Evolutionary conservation across 2,888 invertebrate genomes (phyloP), one percentile per base, ranked within the genome.

Genomic region (Automeris io): DNA sequence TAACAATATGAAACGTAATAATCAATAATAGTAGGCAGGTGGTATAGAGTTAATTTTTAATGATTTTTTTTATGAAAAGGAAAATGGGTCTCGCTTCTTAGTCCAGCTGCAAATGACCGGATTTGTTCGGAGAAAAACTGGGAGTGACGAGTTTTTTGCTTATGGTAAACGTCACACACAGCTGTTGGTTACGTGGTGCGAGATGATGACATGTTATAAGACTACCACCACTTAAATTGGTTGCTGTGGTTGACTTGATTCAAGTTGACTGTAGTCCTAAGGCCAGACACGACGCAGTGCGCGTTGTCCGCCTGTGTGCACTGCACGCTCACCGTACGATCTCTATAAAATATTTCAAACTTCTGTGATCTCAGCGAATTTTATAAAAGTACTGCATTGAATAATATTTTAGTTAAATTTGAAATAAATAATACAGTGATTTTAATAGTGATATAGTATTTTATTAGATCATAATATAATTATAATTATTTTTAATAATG

Each of bases 371-470:
- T 26, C 13, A 7, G 6, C 26, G 13, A 24, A 26, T 26, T 6
- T 26, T 13, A 7, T 4, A 8, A 4, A 29, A 16, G 12, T 33
- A 21, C 33, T 16, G 13, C 7, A 33, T 9, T 3, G 11, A 33
- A 19, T 3, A n/a, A 16, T n/a, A n/a, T 7, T 21, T 13, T 34
- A 34, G 13, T 23, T 16, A 23, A 34, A 9, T 23, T 29, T 16
- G 22, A 6, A 13, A 22, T 34, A n/a, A 23, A 23, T 34, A 23
- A 18, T 23, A 34, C 5, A 34, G 34, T 34, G 34, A 34, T 34
- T 29, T n/a, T 5, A 34, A 34, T 9, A 34, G 34, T 34, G 34
- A 34, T 34, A 34, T 13, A n/a, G n/a, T n/a, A n/a, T 16, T 29
- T 29, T 29, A 29, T 29, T 29, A 29, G 16, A 16, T 29, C 16